Conservation (phyloP, 2,888 invertebrate genomes). For the Panopea generosa region DNA sequence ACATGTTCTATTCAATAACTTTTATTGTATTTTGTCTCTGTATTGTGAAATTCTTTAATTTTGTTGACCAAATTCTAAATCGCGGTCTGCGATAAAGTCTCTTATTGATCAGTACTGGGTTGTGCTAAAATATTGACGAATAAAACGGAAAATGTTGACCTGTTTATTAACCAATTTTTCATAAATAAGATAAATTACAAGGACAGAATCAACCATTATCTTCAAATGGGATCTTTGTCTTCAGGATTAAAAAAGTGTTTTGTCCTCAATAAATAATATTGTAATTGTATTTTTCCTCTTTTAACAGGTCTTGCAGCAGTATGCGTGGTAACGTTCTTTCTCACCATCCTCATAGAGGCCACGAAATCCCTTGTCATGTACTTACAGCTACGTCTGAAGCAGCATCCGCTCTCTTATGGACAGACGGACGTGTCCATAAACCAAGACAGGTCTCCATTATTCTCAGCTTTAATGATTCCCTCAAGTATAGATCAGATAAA, state of each 20-base stretch:
- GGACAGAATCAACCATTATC: background rate
- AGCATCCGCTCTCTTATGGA: conserved; percentile 73
- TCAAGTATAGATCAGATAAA: conserved; percentile 66
- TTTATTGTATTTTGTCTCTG: too few relatives aligned
- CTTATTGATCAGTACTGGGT: too few relatives aligned
- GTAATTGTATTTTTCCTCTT: background rate
- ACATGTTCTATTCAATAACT: too few relatives aligned
- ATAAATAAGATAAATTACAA: background rate
- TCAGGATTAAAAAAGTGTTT: background rate
- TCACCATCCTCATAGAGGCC: conserved; percentile 70
- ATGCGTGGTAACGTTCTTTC: conserved; percentile 60
- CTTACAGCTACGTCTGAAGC: conserved; percentile 60
- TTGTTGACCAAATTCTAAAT: too few relatives aligned
- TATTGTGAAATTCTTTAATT: too few relatives aligned
- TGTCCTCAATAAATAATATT: background rate
- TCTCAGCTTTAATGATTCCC: conserved; percentile 71
- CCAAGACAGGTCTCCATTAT: conserved; percentile 64
- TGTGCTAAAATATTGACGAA: too few relatives aligned
- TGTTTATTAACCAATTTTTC: too few relatives aligned
- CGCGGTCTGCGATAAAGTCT: too few relatives aligned
- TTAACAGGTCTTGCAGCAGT: conserved; percentile 67
- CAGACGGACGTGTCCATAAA: conserved; percentile 52
- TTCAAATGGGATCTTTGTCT: background rate
- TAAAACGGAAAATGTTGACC: background rate
- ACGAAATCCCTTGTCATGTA: conserved; percentile 67